Evolutionary conservation across 2,113 vertebrate genomes (phyloP).

Genomic region (Suricata suricatta): DNA sequence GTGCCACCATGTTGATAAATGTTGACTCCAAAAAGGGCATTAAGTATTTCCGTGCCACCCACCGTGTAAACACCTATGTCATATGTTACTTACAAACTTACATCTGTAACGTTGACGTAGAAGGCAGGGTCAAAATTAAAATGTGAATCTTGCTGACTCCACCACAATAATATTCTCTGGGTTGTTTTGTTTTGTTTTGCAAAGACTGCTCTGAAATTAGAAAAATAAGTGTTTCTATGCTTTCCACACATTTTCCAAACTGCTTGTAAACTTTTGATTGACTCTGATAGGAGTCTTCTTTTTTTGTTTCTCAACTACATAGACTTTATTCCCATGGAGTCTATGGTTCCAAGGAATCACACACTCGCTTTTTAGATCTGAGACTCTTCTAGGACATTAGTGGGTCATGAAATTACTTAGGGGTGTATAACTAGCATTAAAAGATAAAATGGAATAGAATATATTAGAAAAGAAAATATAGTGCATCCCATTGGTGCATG

Average conservation of each 20-base stretch:
- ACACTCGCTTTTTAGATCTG: not conserved
- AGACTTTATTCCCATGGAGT: not conserved
- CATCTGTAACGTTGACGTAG: conserved; percentile 34
- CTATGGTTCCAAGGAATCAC: no score
- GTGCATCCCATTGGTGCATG: not conserved
- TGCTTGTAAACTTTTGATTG: not conserved
- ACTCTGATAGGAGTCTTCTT: not conserved
- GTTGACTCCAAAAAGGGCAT: conserved; percentile 43
- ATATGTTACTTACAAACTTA: conserved; percentile 40
- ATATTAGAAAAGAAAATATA: not conserved
- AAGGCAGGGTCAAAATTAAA: conserved; percentile 46
- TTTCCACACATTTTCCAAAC: not conserved
- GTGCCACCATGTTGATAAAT: conserved; percentile 52
- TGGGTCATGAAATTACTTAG: not conserved
- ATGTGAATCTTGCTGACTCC: not conserved
- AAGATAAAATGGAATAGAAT: not conserved
- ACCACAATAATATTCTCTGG: not conserved
- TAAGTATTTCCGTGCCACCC: conserved; percentile 63
- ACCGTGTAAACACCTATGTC: conserved; percentile 59
- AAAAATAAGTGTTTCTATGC: conserved; percentile 3
- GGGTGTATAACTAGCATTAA: not conserved
- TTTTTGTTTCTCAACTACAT: not conserved
- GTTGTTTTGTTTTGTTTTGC: not conserved
- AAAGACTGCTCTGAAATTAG: not conserved
- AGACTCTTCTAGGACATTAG: not conserved